Evolutionary conservation across 2,113 vertebrate species (phyloP).

Genomic region (Tauraco erythrolophus): DNA sequence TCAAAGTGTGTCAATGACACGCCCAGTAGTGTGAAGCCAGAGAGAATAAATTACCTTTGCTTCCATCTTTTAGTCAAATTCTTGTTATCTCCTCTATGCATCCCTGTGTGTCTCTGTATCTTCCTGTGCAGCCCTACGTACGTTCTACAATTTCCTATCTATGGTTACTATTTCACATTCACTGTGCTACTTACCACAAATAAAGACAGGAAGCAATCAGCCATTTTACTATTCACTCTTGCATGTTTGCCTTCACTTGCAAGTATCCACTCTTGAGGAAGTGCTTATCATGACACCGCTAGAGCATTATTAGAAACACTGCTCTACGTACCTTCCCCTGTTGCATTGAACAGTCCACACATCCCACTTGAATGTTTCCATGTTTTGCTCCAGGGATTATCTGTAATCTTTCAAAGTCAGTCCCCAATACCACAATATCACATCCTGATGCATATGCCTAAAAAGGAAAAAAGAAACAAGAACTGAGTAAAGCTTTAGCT

Average conservation of each 20-base stretch:
- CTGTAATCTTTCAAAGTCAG: conserved; percentile 96
- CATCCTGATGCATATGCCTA: conserved; percentile 98
- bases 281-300: not conserved
- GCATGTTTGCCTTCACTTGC: not conserved
- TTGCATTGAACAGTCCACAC: conserved; percentile 93
- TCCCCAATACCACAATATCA: conserved; percentile 95
- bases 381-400: conserved; percentile 97
- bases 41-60: not conserved
- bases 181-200: not conserved
- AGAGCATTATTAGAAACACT: not conserved
- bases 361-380: conserved; percentile 97
- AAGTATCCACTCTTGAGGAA: not conserved
- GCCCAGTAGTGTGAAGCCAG: not conserved
- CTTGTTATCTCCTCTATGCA: not conserved
- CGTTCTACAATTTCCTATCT: not conserved
- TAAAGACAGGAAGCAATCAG: not conserved
- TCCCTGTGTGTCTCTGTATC: not conserved
- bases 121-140: not conserved
- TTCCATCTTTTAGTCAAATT: not conserved
- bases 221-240: not conserved
- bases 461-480: not conserved
- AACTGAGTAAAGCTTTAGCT: not conserved
- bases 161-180: not conserved
- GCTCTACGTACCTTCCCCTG: conserved; percentile 89
- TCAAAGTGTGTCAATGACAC: not conserved